Conservation (phyloP, 2,797 vertebrate genomes). For the Acrocephalus scirpaceus region DNA sequence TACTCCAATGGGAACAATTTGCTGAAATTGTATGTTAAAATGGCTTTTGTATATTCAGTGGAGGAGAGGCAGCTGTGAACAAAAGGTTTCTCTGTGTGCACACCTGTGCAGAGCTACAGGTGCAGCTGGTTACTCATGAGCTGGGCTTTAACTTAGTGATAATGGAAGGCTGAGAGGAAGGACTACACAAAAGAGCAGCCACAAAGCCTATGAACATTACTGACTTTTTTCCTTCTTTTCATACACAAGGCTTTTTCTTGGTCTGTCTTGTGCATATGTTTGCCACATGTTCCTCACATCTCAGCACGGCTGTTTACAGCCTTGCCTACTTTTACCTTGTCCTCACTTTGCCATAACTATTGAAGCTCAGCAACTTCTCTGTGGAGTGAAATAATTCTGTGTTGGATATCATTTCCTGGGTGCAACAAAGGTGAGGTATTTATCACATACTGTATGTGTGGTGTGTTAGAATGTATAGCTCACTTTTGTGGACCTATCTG, state of each 20-base stretch:
- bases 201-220: not conserved
- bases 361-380: not conserved
- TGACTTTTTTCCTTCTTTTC: not conserved
- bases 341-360: not conserved
- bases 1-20: not conserved
- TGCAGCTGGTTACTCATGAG: not conserved
- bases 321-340: not conserved
- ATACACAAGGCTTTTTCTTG: not conserved
- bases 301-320: not conserved
- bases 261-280: not conserved
- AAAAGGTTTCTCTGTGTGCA: not conserved
- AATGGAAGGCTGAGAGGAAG: not conserved
- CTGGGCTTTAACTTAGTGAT: not conserved
- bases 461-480: not conserved
- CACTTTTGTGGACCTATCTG: not conserved
- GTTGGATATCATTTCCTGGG: not conserved
- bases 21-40: not conserved
- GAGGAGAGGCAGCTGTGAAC: not conserved
- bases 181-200: not conserved
- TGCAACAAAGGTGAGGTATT: not conserved
- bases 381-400: not conserved
- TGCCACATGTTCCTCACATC: not conserved
- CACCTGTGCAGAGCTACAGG: not conserved
- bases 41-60: not conserved
- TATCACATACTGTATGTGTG: not conserved